These are phyloP conservation scores for Carcina quercana DNA, from an alignment of 2,888 invertebrate species.

Conservation along the genomic window DNA sequence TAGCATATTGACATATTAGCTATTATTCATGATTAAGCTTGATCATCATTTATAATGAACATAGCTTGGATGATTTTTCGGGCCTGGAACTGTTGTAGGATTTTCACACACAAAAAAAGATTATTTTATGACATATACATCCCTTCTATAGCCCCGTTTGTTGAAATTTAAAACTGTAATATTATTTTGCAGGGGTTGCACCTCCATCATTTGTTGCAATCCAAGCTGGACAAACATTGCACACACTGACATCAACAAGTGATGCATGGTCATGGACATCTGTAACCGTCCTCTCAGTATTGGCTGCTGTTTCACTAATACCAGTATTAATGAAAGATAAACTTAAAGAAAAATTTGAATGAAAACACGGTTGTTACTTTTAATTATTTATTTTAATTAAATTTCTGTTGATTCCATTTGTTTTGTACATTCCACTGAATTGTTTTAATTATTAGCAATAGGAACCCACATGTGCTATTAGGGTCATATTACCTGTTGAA, in stretches of 20 bases:
- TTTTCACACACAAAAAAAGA: too few species aligned
- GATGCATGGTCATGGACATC: slow-evolving; percentile 93
- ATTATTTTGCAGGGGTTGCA: slow-evolving; percentile 83
- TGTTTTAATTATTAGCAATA: slow-evolving; percentile 73
- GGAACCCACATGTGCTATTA: slow-evolving; percentile 81
- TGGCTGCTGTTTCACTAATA: slow-evolving; percentile 88
- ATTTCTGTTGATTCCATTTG: slow-evolving; percentile 30
- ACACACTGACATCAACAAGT: slow-evolving; percentile 91
- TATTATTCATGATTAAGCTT: too few species aligned
- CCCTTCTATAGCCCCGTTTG: too few species aligned
- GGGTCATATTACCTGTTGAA: slow-evolving; percentile 72
- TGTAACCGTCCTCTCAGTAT: slow-evolving; percentile 82
- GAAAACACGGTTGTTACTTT: slow-evolving; percentile 43
- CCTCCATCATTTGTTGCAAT: slow-evolving; percentile 98
- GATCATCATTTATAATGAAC: too few species aligned
- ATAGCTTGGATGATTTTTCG: too few species aligned
- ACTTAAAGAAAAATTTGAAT: slow-evolving; percentile 86
- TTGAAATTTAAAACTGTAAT: not conserved
- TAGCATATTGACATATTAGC: too few species aligned
- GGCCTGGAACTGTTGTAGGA: too few species aligned
- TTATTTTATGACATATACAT: too few species aligned
- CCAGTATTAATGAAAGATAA: slow-evolving; percentile 91
- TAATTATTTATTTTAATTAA: slow-evolving; percentile 39
- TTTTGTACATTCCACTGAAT: slow-evolving; percentile 50
- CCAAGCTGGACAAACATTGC: slow-evolving; percentile 97